Percentiles rank a stretch among this genome's conserved stretches.
Conservation (phyloP, 1,140 invertebrate species). For the Papilio polytes region DNA sequence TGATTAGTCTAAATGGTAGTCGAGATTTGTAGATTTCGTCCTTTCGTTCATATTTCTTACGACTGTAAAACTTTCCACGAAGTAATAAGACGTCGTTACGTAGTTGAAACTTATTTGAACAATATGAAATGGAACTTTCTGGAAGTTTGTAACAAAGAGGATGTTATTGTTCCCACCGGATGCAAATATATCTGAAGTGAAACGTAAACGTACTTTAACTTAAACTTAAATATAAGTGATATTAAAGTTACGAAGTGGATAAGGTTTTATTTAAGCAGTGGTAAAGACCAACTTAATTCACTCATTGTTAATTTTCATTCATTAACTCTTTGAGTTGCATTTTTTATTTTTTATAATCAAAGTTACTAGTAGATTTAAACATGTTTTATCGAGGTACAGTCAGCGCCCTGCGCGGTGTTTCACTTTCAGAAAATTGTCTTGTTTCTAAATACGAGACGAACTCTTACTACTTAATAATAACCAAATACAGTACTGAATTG, state of each 20-base stretch:
- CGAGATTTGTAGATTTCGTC: background rate
- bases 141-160: background rate
- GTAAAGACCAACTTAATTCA: background rate
- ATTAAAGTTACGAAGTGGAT: background rate
- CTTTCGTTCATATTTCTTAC: background rate
- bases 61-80: background rate
- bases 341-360: background rate
- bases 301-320: background rate
- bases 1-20: background rate
- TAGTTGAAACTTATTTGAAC: slow-evolving; percentile 5
- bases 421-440: no score
- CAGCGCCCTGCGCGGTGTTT: no score
- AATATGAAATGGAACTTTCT: slow-evolving; percentile 4
- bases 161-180: background rate
- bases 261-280: background rate
- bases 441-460: no score
- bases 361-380: no score
- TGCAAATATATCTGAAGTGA: slow-evolving; percentile 5
- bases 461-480: no score
- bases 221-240: background rate
- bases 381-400: no score
- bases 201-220: background rate
- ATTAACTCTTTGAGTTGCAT: background rate
- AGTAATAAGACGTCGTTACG: slow-evolving; percentile 5
- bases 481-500: no score